These are phyloP conservation scores for Oryzias sinensis DNA, from an alignment of 2,797 vertebrate species.

Conservation along the genomic window DNA sequence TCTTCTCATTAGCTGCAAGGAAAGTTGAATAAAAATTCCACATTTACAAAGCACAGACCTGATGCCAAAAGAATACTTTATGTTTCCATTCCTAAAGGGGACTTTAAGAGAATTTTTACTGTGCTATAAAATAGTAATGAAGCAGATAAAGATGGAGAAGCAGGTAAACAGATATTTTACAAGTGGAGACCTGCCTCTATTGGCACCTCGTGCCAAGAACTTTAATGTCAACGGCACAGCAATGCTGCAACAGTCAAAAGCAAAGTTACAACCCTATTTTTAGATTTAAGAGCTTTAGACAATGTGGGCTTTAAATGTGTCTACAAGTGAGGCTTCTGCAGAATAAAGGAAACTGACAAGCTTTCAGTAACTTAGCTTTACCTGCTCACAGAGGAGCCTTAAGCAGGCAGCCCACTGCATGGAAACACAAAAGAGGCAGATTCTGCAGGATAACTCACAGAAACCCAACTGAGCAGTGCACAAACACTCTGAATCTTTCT, in stretches of 20 bases:
- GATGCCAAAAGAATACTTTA: slow-evolving; percentile 30
- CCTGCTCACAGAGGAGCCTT: slow-evolving; percentile 32
- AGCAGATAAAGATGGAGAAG: slow-evolving; percentile 27
- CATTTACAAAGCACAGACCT: slow-evolving; percentile 32
- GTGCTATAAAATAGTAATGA: slow-evolving; percentile 47
- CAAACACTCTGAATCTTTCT: slow-evolving; percentile 39
- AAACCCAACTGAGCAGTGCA: slow-evolving; percentile 56
- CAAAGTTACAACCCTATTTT: slow-evolving; percentile 1
- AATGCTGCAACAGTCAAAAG: slow-evolving; percentile 11
- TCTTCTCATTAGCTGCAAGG: slow-evolving; percentile 26
- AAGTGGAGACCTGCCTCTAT: slow-evolving; percentile 14
- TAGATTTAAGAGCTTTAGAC: neutral
- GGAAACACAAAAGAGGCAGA: slow-evolving; percentile 50
- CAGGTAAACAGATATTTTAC: slow-evolving; percentile 40
- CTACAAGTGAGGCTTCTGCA: slow-evolving; percentile 33
- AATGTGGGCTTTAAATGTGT: slow-evolving; percentile 16
- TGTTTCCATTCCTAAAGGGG: slow-evolving; percentile 39
- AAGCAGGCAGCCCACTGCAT: slow-evolving; percentile 30
- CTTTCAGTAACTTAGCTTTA: slow-evolving; percentile 37
- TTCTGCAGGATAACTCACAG: slow-evolving; percentile 54
- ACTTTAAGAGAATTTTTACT: slow-evolving; percentile 31
- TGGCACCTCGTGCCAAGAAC: slow-evolving; percentile 11
- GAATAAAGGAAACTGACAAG: slow-evolving; percentile 29
- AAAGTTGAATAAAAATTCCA: slow-evolving; percentile 18
- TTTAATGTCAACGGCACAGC: neutral